Evolutionary conservation across 2,797 vertebrate species (phyloP).

Genomic region (Menidia menidia): DNA sequence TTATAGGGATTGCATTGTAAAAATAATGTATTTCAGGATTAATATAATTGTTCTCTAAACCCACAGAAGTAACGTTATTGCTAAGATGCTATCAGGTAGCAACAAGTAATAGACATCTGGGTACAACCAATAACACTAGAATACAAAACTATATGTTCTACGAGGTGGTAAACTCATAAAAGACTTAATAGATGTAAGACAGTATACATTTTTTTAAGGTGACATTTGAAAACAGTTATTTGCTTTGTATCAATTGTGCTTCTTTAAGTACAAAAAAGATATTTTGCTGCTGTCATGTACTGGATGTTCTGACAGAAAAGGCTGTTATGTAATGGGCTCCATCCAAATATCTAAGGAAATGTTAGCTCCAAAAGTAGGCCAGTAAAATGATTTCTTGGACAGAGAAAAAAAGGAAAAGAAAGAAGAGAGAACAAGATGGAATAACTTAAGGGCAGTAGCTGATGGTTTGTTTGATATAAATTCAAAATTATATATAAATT

Average conservation of each 20-base stretch:
- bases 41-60: too few species aligned
- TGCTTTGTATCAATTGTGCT: conserved; percentile 27
- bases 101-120: too few species aligned
- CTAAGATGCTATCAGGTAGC: too few species aligned
- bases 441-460: conserved; percentile 40
- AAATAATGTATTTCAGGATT: too few species aligned
- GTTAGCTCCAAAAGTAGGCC: conserved; percentile 67
- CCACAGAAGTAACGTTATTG: too few species aligned
- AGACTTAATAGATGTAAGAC: too few species aligned
- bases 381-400: conserved; percentile 74
- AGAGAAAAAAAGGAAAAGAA: conserved; percentile 21
- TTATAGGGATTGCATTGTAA: too few species aligned
- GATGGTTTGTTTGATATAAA: conserved; percentile 68
- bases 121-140: too few species aligned
- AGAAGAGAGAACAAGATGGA: conserved; percentile 22
- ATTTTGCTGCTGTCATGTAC: conserved; percentile 41
- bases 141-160: too few species aligned
- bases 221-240: conserved; percentile 25
- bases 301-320: conserved; percentile 53
- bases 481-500: conserved; percentile 64
- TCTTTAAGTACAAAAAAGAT: conserved; percentile 30
- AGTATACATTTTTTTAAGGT: background rate
- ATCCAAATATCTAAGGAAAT: conserved; percentile 71
- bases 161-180: too few species aligned
- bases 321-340: conserved; percentile 66